Evolutionary conservation across 1,140 invertebrate genomes (phyloP).

Genomic region (Lysiphlebus fabarum): DNA sequence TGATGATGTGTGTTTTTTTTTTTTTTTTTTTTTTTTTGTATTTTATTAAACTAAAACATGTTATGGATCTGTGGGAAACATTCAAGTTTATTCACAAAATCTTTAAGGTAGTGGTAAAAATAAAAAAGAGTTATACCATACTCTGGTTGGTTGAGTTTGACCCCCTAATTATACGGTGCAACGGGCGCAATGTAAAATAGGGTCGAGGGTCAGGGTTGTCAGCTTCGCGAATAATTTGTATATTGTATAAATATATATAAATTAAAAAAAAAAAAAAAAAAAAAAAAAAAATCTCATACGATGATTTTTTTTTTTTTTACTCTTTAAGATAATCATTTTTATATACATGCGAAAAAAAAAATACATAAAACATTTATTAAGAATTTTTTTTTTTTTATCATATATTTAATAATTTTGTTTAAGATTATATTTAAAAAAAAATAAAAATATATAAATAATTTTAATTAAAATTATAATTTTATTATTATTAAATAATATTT

Average conservation of each 20-base stretch:
- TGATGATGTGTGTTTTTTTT: neutral
- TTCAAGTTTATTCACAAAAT: slow-evolving; percentile 11
- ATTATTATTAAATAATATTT: too few species aligned
- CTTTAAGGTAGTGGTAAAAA: neutral
- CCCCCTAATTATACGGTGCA: slow-evolving; percentile 37
- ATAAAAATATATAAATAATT: too few species aligned
- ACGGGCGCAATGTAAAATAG: slow-evolving; percentile 24
- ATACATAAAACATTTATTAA: too few species aligned
- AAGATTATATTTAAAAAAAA: too few species aligned
- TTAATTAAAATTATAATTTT: too few species aligned
- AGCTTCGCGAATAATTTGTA: slow-evolving; percentile 18
- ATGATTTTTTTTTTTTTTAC: too few species aligned
- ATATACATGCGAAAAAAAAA: too few species aligned
- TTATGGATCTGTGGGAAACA: slow-evolving; percentile 9
- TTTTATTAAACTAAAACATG: neutral
- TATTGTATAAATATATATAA: slow-evolving; percentile 22
- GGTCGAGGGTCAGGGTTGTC: slow-evolving; percentile 37
- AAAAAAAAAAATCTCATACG: slow-evolving; percentile 4
- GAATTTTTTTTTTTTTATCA: too few species aligned
- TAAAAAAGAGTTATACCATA: slow-evolving; percentile 3
- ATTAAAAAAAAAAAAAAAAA: too few species aligned
- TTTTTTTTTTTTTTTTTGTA: too few species aligned
- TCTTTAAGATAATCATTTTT: too few species aligned
- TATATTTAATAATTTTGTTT: too few species aligned
- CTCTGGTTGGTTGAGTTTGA: slow-evolving; percentile 28